Conservation (phyloP, 1,140 invertebrate species). For the Diachasmimorpha longicaudata region DNA sequence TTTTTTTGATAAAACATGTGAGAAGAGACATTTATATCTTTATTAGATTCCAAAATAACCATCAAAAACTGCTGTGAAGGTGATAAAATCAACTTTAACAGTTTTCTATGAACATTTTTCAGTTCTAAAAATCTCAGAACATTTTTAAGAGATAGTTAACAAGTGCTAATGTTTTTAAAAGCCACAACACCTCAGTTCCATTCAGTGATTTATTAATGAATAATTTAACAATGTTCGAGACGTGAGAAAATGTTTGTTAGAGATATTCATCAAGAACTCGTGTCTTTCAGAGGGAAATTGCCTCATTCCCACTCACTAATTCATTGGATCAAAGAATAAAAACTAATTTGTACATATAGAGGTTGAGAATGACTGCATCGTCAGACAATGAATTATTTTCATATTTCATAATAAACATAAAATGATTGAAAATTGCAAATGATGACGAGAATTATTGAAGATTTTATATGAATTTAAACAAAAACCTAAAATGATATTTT, state of each 20-base stretch:
- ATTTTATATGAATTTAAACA: not conserved
- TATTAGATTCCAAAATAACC: not conserved
- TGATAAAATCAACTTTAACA: no score
- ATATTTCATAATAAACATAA: not conserved
- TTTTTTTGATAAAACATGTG: no score
- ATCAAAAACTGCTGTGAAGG: not conserved
- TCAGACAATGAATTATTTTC: not conserved
- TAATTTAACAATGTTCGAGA: no score
- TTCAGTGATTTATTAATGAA: no score
- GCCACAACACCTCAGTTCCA: no score
- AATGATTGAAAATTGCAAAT: not conserved
- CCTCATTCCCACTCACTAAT: not conserved
- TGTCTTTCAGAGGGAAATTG: no score
- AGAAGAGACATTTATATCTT: not conserved
- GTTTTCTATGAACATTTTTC: no score
- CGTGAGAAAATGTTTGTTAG: no score
- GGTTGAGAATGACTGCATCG: not conserved
- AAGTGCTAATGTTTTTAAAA: no score
- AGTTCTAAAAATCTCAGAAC: no score
- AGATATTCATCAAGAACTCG: no score
- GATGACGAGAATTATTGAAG: not conserved
- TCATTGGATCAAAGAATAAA: not conserved
- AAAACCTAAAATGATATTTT: not conserved
- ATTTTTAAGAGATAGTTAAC: no score
- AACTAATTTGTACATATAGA: not conserved